A percentile compares a stretch with the other conserved stretches of the same genome.
These are phyloP conservation scores for Sarcophaga rosellei DNA, from an alignment of 2,888 invertebrate species.

Conservation along the genomic window DNA sequence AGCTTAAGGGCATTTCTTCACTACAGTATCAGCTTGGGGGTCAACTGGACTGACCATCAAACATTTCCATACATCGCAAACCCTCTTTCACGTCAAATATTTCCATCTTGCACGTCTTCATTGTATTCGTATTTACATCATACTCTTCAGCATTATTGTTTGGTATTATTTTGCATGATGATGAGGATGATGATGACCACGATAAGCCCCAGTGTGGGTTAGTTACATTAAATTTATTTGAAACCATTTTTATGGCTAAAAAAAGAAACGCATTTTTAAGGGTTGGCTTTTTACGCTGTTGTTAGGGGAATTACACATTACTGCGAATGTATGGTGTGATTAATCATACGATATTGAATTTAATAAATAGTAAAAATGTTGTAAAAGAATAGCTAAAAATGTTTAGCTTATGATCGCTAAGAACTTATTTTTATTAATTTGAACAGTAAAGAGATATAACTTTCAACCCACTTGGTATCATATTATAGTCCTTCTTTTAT, in stretches of 20 bases:
- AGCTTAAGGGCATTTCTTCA: neutral
- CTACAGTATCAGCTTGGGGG: constrained; percentile 3
- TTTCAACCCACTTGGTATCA: no score
- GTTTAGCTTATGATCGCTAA: no score
- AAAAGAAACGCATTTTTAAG: neutral
- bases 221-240: constrained; percentile 18
- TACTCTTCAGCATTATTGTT: constrained; percentile 48
- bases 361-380: no score
- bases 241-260: neutral
- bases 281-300: neutral
- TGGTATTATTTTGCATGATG: constrained; percentile 18
- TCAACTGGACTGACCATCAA: constrained; percentile 30
- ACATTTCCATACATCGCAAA: constrained; percentile 14
- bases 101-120: constrained; percentile 23
- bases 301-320: no score
- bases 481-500: no score
- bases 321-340: no score
- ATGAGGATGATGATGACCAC: constrained; percentile 39
- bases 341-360: no score
- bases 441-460: no score
- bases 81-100: constrained; percentile 18
- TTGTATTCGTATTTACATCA: constrained; percentile 27
- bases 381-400: no score
- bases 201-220: constrained; percentile 15
- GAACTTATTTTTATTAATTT: no score